A percentile compares a stretch with the other conserved stretches of the same genome.
Conservation (phyloP, 2,888 invertebrate genomes). For the Ptychoptera albimana region DNA sequence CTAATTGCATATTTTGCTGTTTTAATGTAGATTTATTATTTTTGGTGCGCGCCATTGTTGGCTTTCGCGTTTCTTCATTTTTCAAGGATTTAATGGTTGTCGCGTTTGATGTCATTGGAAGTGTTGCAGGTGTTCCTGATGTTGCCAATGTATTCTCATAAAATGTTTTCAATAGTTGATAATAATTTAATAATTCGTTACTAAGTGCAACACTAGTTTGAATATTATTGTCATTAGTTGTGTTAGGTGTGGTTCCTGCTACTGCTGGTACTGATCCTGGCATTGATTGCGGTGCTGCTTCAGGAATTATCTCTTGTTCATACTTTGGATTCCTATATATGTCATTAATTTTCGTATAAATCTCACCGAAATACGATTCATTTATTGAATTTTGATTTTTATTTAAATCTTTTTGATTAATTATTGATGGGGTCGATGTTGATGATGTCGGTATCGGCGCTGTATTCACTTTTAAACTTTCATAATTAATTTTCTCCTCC, state of each 20-base stretch:
- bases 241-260: background rate
- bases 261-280: background rate
- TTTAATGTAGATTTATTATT: background rate
- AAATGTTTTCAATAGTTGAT: slow-evolving; percentile 5
- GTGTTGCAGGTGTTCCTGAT: background rate
- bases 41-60: background rate
- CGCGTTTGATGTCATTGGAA: background rate
- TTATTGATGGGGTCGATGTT: background rate
- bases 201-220: slow-evolving; percentile 1
- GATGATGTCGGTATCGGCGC: background rate
- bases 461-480: background rate
- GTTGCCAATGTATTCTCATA: slow-evolving; percentile 1
- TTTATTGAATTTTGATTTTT: background rate
- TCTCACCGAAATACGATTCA: slow-evolving; percentile 3
- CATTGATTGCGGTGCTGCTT: background rate
- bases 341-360: slow-evolving; percentile 5
- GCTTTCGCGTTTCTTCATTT: background rate
- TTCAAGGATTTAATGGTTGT: background rate
- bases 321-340: background rate
- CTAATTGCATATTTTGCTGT: background rate
- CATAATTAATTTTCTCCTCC: slow-evolving; percentile 5
- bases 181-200: slow-evolving; percentile 8
- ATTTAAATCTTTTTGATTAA: background rate
- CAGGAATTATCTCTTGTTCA: background rate
- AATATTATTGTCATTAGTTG: too few species aligned